Evolutionary conservation across 2,888 invertebrate genomes (phyloP), one percentile per base, ranked within the genome.

Genomic region (Drosophila fungiperda): DNA sequence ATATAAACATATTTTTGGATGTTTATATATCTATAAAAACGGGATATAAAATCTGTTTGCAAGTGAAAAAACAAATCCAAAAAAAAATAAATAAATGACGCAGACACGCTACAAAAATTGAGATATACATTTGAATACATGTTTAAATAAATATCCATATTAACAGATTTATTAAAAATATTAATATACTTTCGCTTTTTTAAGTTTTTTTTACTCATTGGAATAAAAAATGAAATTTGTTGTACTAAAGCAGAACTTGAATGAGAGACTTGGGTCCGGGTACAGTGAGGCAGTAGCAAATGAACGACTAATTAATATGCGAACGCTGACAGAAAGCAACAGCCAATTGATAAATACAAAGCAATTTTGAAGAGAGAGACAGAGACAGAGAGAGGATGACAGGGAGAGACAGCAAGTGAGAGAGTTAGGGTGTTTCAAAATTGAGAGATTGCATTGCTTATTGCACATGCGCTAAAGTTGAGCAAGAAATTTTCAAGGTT

Each of bases 401-500:
- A n/a, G 50, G 17, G 38, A 15, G 60, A 8, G 36, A 52, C 36
- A 45, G 29, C n/a, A 11, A 33, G 9, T 26, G 33, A 40, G 49
- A 36, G 48, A n/a, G 53, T 7, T 15, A 36, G 49, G 17, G 57
- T 57, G 49, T 40, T 48, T 26, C 32, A 54, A 33, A 38, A 50
- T 20, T 45, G 57, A 57, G 57, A 57, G 57, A 74, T 36, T 78
- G 82, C 84, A 84, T 45, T 75, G 68, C 52, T 45, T 48, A 76
- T 60, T 76, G 85, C 85, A 77, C 87, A 85, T 87, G 85, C 84
- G 85, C 87, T 63, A 42, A 71, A 71, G 55, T 35, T 68, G 68
- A 63, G 61, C 64, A 64, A 72, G 67, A 73, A 75, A 82, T 81
- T 38, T 85, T 93, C 93, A 93, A 93, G 93, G 93, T 93, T 93